These are phyloP conservation scores for Lottia gigantea DNA, from an alignment of 2,888 invertebrate species.

Conservation along the genomic window DNA sequence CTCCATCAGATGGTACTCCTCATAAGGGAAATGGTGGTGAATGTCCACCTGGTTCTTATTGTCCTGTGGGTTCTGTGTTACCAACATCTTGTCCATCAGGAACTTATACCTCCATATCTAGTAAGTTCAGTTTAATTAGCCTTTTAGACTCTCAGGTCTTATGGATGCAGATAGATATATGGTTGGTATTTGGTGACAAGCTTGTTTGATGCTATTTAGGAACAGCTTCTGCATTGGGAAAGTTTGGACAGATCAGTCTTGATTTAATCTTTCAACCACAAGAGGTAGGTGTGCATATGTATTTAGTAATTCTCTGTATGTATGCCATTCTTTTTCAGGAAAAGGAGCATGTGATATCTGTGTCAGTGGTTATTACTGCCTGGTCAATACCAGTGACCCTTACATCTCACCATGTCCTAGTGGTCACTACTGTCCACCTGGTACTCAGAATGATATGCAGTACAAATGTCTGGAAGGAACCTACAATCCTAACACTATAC, in stretches of 20 bases:
- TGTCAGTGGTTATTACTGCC: constrained; percentile 59
- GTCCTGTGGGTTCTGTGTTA: constrained; percentile 52
- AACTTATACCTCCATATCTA: constrained; percentile 46
- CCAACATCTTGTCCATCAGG: constrained; percentile 57
- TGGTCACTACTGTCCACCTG: constrained; percentile 58
- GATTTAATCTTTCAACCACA: too few relatives aligned
- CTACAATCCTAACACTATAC: constrained; percentile 50
- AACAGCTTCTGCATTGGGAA: too few relatives aligned
- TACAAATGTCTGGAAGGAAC: constrained; percentile 58
- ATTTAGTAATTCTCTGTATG: too few relatives aligned
- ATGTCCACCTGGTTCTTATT: constrained; percentile 59
- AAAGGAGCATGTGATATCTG: constrained; percentile 53
- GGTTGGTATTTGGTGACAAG: too few relatives aligned
- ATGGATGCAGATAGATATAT: too few relatives aligned
- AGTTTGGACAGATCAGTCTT: too few relatives aligned
- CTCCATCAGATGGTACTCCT: constrained; percentile 38
- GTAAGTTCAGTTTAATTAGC: constrained; percentile 33
- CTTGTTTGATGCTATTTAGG: too few relatives aligned
- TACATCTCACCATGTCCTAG: constrained; percentile 40
- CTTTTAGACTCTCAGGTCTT: too few relatives aligned
- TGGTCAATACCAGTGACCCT: constrained; percentile 51
- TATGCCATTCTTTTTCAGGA: constrained; percentile 37
- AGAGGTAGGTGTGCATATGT: too few relatives aligned
- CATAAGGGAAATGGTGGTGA: constrained; percentile 55
- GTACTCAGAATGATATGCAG: constrained; percentile 51